Base-by-base conservation (phyloP, 2,797 vertebrate species). In the Clarias laeviceps region DNA sequence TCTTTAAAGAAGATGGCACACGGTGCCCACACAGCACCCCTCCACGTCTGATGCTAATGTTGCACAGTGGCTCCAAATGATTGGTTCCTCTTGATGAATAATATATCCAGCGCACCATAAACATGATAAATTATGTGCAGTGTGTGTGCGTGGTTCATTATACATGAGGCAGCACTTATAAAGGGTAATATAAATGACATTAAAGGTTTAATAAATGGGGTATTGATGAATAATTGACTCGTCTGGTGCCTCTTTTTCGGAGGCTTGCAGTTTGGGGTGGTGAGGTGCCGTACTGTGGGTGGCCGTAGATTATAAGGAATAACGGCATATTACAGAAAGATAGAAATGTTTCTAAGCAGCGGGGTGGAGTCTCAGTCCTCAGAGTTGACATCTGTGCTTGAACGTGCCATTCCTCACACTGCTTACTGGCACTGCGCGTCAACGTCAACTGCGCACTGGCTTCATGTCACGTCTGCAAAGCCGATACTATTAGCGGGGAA, bases 381-480 rank as follows among this genome's bases (percentile, higher is more conserved):
- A 84, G 86, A 83, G 90, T 93, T 97, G 96, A 96, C 95, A 95
- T 94, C 93, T 95, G 91, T 95, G 94, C 94, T 95, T 96, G 95
- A 93, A 90, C 94, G 92, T 95, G 91, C 93, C 92, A 95, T 95
- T 94, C 90, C 92, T 80, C 94, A 94, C 93, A 91, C 94, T 94
- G 93, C 94, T 93, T 94, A 93, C 83, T 97, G 96, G 95, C 96
- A 96, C 94, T 95, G 95, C 64, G 93, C 95, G 97, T 98, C 96
- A 97, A 94, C 93, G 94, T 97, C 96, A 97, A 95, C 95, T 96
- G 54, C 24, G 18, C 54, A 12, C 20, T n/a, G 54, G 50, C 50
- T 76, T 76, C 73, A 57, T 76, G 50, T 20, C 17, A 76, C 27
- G 1, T 77, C 54, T 34, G 94, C 86, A 91, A 94, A 94, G 93